Base-by-base conservation (phyloP, 2,797 vertebrate genomes). In the Psittacula derbiana region DNA sequence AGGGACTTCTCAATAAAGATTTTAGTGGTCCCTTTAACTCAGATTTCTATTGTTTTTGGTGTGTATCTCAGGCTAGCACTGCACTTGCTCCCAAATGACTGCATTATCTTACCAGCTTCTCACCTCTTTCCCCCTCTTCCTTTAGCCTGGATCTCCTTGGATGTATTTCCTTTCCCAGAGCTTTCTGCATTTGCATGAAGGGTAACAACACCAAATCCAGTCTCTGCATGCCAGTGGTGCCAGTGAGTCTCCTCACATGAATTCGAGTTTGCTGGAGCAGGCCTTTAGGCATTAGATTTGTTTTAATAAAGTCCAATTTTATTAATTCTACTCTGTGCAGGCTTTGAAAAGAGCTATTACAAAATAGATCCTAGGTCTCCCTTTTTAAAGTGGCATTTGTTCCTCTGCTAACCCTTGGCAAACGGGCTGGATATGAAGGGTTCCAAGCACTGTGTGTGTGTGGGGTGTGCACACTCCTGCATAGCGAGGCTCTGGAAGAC, bases 181-280 rank as follows among this genome's bases (percentile, higher is more conserved):
- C 81, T 87, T 93, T 92, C 88, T 96, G 91, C 36, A 52, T 90
- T 81, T 93, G 69, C 81, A 89, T 85, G 49, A 86, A 93, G 71
- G 71, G 61, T 80, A 52, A 72, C 75, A 62, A 91, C 66, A 66
- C 33, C 43, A 71, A 64, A 44, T 66, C 60, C 52, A 72, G 38
- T 88, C 46, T 84, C 82, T 94, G 87, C 62, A 27, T 80, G 93
- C 49, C 79, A 88, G 44, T 92, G 90, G 93, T 88, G 73, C 71
- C 79, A 86, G 6, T 47, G 47, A 49, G 64, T 92, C 90, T 93
- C 16, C 62, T 92, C 67, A 57, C 30, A 36, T 23, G n/a, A 72
- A 70, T 60, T 78, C 8, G 58, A 25, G 52, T 80, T 82, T 62
- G 28, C 65, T 75, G 76, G 92, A 93, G 74, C 80, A 93, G 81